Evolutionary conservation across 2,888 invertebrate species (phyloP).

Genomic region (Euproctis similis): DNA sequence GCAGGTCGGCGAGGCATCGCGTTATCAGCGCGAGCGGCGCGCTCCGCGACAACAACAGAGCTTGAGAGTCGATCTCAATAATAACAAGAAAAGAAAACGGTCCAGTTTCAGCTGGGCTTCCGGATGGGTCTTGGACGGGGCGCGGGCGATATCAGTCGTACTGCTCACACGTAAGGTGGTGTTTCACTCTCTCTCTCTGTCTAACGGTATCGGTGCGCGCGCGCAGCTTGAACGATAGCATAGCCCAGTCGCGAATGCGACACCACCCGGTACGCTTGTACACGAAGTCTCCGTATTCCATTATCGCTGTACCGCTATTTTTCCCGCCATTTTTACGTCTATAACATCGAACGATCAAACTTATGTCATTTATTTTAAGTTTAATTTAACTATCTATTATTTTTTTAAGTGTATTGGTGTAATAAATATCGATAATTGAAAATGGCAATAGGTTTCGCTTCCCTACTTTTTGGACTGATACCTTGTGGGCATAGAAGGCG

Average conservation of each 20-base stretch:
- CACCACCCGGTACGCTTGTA: slow-evolving; percentile 42
- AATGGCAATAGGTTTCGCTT: too few species aligned
- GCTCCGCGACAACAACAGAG: slow-evolving; percentile 74
- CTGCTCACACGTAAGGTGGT: slow-evolving; percentile 45
- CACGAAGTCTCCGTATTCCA: slow-evolving; percentile 10
- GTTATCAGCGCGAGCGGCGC: slow-evolving; percentile 72
- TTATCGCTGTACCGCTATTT: slow-evolving; percentile 11
- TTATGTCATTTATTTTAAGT: too few species aligned
- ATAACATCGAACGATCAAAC: slow-evolving; percentile 38
- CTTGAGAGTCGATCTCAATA: slow-evolving; percentile 74
- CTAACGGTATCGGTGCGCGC: slow-evolving; percentile 61
- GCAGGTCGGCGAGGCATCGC: slow-evolving; percentile 68
- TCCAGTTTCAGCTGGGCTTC: slow-evolving; percentile 76
- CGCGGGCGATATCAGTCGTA: slow-evolving; percentile 43
- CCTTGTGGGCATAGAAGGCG: too few species aligned
- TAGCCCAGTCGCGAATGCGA: slow-evolving; percentile 62
- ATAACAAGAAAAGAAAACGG: slow-evolving; percentile 77
- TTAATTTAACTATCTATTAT: too few species aligned
- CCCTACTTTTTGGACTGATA: too few species aligned
- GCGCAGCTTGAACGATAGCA: slow-evolving; percentile 58
- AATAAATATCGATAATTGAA: too few species aligned
- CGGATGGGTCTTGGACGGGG: slow-evolving; percentile 70
- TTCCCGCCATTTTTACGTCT: slow-evolving; percentile 46
- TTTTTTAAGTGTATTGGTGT: too few species aligned
- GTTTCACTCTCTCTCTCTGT: slow-evolving; percentile 48